A percentile compares a stretch with the other conserved stretches of the same genome.
Conservation (phyloP, 92 coral and sea anemone genomes). For the Galaxea fascicularis region DNA sequence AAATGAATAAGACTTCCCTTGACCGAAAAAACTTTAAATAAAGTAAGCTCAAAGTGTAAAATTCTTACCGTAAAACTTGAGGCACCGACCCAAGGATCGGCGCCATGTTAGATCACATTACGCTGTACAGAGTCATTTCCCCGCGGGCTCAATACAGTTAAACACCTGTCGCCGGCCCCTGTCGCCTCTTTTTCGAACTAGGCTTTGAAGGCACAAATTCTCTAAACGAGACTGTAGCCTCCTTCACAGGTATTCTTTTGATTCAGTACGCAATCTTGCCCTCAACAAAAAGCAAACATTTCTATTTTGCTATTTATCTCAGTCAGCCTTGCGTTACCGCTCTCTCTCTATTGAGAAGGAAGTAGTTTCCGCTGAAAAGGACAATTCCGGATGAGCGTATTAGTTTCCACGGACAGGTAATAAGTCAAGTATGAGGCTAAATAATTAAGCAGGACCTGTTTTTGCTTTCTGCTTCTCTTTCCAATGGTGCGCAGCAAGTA, state of each 20-base stretch:
- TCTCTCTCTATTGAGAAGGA: too few species aligned
- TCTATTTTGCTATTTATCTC: too few species aligned
- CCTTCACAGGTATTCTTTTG: too few species aligned
- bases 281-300: too few species aligned
- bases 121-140: slow-evolving; percentile 53
- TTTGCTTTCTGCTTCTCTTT: too few species aligned
- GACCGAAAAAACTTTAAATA: neutral
- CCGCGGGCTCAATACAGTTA: slow-evolving; percentile 38
- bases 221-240: too few species aligned
- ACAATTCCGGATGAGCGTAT: neutral
- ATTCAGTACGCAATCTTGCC: too few species aligned
- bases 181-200: too few species aligned
- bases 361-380: too few species aligned
- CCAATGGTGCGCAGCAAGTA: too few species aligned
- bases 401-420: neutral
- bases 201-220: too few species aligned
- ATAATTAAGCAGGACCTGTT: slow-evolving; percentile 21
- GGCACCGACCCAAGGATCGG: slow-evolving; percentile 92
- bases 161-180: slow-evolving; percentile 23
- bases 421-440: slow-evolving; percentile 17
- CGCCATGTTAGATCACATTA: slow-evolving; percentile 93
- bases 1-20: neutral
- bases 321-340: too few species aligned
- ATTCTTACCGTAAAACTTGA: slow-evolving; percentile 94
- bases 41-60: neutral